Evolutionary conservation across 2,888 invertebrate genomes (phyloP).

Genomic region (Chydorus sphaericus): DNA sequence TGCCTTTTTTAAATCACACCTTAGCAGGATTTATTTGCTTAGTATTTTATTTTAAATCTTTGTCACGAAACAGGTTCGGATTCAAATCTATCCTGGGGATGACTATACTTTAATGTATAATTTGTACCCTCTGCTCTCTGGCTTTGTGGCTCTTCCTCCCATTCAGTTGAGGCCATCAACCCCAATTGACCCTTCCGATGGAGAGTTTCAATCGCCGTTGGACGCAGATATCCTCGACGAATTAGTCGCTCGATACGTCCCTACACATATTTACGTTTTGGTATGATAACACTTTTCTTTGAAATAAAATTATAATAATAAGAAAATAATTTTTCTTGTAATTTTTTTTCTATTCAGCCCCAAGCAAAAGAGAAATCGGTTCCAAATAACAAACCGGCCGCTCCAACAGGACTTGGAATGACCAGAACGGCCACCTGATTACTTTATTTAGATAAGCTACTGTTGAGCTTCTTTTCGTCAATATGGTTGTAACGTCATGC

Average conservation of each 20-base stretch:
- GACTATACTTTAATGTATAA: conserved; percentile 44
- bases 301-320: no score
- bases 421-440: no score
- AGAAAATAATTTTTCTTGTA: not conserved
- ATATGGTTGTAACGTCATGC: no score
- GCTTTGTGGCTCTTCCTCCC: conserved; percentile 51
- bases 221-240: conserved; percentile 34
- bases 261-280: conserved; percentile 50
- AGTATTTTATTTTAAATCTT: conserved; percentile 14
- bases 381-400: not conserved
- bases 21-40: conserved; percentile 37
- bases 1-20: no score
- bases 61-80: conserved; percentile 31
- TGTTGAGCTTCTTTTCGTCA: no score
- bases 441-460: no score
- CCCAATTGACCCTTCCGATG: conserved; percentile 22
- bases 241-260: conserved; percentile 43
- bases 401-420: no score
- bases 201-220: no score
- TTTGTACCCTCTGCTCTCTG: conserved; percentile 59
- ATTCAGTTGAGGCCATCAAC: conserved; percentile 34
- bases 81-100: conserved; percentile 30
- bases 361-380: conserved; percentile 10
- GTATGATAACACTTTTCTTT: no score
- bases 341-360: conserved; percentile 13